Conservation (phyloP, 2,797 vertebrate genomes). For the Pseudopleuronectes americanus region DNA sequence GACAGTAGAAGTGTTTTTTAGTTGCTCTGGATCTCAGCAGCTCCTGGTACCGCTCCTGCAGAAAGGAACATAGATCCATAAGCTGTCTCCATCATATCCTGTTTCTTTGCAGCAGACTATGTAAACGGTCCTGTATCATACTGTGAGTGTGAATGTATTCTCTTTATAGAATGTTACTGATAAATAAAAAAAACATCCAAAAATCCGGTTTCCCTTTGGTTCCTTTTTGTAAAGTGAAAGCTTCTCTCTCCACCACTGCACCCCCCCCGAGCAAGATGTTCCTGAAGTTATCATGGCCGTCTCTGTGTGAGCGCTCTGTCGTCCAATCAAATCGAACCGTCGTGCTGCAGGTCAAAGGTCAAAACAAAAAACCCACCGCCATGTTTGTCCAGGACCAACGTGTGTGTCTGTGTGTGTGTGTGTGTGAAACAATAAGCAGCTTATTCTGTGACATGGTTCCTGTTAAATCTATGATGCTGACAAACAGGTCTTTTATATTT, state of each 20-base stretch:
- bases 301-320: conserved; percentile 5
- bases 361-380: no score
- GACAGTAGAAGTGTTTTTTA: conserved; percentile 18
- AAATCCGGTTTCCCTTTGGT: conserved; percentile 73
- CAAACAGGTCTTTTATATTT: no score
- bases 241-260: conserved; percentile 65
- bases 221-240: conserved; percentile 61
- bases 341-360: no score
- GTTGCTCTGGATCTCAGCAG: conserved; percentile 14
- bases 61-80: conserved; percentile 59
- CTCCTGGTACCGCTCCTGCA: conserved; percentile 35
- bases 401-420: no score
- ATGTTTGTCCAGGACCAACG: no score
- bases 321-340: neutral
- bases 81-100: conserved; percentile 69
- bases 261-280: conserved; percentile 79
- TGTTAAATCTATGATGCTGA: no score
- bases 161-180: conserved; percentile 84
- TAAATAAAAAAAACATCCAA: conserved; percentile 81
- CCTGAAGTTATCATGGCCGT: conserved; percentile 36
- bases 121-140: conserved; percentile 77
- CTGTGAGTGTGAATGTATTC: conserved; percentile 83
- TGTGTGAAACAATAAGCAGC: no score
- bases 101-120: conserved; percentile 76
- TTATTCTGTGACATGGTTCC: no score